Base-by-base conservation (phyloP, 1,140 invertebrate species). In the Scaptomyza pallida region DNA sequence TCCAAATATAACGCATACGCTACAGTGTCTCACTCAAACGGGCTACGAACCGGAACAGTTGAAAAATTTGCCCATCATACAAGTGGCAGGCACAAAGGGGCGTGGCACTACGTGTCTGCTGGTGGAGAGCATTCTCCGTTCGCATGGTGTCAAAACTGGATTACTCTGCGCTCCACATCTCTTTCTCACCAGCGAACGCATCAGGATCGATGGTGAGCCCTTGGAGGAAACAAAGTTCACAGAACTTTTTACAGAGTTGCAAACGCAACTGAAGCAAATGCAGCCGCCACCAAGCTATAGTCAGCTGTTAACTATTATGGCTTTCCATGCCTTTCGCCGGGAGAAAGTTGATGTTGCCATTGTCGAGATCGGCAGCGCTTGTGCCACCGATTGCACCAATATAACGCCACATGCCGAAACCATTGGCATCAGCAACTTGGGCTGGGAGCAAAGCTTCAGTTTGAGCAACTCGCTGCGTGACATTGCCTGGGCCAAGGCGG, bases 131-230 rank as follows among this genome's bases (percentile, higher is more conserved):
- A 98, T 99, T 63, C 92, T 99, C 2, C 93, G 96, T 0, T 89
- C 94, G 1, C 95, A 97, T 89, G 97, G 97, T 3, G 96, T 95
- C 74, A 95, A 93, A 78, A 99, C 98, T 0, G 99, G 99, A 1
- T 97, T 99, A 72, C 99, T 95, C 90, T 97, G 96, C 41, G 99
- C 98, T 0, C 99, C 99, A 1, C 99, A 99, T 92, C 91, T 99
- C 6, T 93, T 99, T 1, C 94, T 95, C 23, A 97, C 98, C 0
- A 93, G 95, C n/a, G 99, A 99, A 91, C 92, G 99, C 48, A 98
- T 99, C 64, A 93, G 96, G 52, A 94, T 99, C n/a, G 95, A 98
- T 92, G 98, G 98, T 0, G 75, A 92, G 37, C 94, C 97, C 0
- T 92, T 99, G 26, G 92, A 92, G 2, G 93, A 96, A 75, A 91